Evolutionary conservation across 2,797 vertebrate genomes (phyloP).

Genomic region (Pelodytes ibericus): DNA sequence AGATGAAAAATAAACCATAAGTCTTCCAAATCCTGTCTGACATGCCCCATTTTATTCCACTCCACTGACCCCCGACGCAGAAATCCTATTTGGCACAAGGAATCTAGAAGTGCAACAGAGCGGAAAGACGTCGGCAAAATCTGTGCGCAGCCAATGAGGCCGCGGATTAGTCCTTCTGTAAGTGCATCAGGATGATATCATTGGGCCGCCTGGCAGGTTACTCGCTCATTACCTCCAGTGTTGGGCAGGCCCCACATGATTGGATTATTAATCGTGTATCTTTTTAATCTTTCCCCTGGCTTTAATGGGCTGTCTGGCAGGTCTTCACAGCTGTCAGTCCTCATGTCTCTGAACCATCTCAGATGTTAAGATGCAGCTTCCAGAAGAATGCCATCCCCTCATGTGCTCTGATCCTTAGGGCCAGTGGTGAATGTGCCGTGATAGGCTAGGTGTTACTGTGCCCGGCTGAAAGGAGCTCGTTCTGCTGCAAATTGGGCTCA

Average conservation of each 20-base stretch:
- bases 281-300: slow-evolving; percentile 59
- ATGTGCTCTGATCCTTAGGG: background rate
- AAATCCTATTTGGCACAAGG: slow-evolving; percentile 54
- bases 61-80: slow-evolving; percentile 43
- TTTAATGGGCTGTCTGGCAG: slow-evolving; percentile 53
- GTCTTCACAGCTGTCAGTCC: slow-evolving; percentile 52
- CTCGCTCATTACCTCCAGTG: slow-evolving; percentile 51
- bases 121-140: slow-evolving; percentile 34
- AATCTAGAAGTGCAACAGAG: slow-evolving; percentile 52
- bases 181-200: slow-evolving; percentile 54
- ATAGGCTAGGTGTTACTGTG: background rate
- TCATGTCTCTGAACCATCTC: slow-evolving; percentile 24
- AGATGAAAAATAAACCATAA: slow-evolving; percentile 7
- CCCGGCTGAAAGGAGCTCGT: background rate
- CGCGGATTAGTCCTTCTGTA: slow-evolving; percentile 33
- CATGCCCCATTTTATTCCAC: slow-evolving; percentile 33
- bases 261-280: slow-evolving; percentile 63
- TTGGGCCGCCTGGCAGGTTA: slow-evolving; percentile 25
- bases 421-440: background rate
- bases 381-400: background rate
- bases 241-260: slow-evolving; percentile 53
- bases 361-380: slow-evolving; percentile 24
- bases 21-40: slow-evolving; percentile 39
- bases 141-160: slow-evolving; percentile 32
- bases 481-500: background rate